Conservation (phyloP, 30 jellyfish, hydroid and myxozoan species). For the Pseudorhiza aurosa region DNA sequence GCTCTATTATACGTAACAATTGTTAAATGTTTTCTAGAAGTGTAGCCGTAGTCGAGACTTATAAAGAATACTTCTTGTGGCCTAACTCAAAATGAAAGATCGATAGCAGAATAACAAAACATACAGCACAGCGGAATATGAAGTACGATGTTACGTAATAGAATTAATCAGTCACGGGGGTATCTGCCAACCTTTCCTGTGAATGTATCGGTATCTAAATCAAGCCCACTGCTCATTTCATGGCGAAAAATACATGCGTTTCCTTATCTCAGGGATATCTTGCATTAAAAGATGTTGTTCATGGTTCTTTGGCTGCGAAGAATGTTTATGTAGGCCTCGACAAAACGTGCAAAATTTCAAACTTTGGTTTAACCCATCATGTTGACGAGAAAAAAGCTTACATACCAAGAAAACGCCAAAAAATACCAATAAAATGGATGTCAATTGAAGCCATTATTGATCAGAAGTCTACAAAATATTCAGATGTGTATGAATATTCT, state of each 20-base stretch:
- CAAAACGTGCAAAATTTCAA: slow-evolving; percentile 81
- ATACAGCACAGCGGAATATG: too few species aligned
- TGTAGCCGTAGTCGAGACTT: too few species aligned
- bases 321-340: slow-evolving; percentile 88
- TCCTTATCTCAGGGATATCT: slow-evolving; percentile 70
- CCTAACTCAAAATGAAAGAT: too few species aligned
- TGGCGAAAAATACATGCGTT: not conserved
- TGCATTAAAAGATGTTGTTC: slow-evolving; percentile 75
- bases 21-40: too few species aligned
- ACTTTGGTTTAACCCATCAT: slow-evolving; percentile 85
- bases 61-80: too few species aligned
- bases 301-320: slow-evolving; percentile 97
- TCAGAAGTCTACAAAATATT: slow-evolving; percentile 77
- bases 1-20: too few species aligned
- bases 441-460: slow-evolving; percentile 94
- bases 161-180: too few species aligned
- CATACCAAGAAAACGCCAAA: slow-evolving; percentile 76
- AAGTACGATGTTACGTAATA: too few species aligned
- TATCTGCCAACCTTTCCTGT: too few species aligned
- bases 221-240: too few species aligned
- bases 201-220: too few species aligned
- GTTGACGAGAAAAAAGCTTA: slow-evolving; percentile 76
- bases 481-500: slow-evolving; percentile 82
- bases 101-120: too few species aligned
- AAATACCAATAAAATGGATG: slow-evolving; percentile 97